Conservation (phyloP, 2,888 invertebrate species). For the Chorisops tibialis region DNA sequence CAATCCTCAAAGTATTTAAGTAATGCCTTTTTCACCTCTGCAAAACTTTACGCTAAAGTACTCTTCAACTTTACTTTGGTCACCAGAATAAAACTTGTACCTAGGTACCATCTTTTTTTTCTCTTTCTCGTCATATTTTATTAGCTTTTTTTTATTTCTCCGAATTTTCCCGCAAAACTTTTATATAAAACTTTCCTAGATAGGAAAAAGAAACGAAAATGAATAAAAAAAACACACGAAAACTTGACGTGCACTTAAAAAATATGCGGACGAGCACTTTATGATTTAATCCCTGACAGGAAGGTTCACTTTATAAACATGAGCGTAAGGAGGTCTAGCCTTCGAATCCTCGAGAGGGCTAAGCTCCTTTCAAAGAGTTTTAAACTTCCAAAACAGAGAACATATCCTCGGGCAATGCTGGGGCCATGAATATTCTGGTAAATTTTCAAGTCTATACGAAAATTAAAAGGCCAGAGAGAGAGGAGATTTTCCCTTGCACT, state of each 20-base stretch:
- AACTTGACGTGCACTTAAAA: slow-evolving; percentile 1
- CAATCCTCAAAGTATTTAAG: not conserved
- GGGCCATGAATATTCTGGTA: slow-evolving; percentile 21
- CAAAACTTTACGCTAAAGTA: not conserved
- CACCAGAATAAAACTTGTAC: slow-evolving; percentile 15
- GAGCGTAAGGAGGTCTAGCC: not conserved
- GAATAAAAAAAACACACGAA: not conserved
- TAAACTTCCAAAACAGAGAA: slow-evolving; percentile 25
- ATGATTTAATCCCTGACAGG: slow-evolving; percentile 24
- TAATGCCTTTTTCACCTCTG: not conserved
- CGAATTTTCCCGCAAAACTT: slow-evolving; percentile 4
- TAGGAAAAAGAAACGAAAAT: slow-evolving; percentile 2
- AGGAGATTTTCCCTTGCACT: slow-evolving; percentile 3
- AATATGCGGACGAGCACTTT: slow-evolving; percentile 24
- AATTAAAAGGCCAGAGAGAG: not conserved
- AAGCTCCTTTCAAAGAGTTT: slow-evolving; percentile 26
- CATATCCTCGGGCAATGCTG: slow-evolving; percentile 11
- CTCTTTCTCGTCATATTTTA: not conserved
- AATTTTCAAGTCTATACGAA: slow-evolving; percentile 11
- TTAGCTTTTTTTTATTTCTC: not conserved
- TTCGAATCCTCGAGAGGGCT: slow-evolving; percentile 15
- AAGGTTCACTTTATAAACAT: slow-evolving; percentile 16
- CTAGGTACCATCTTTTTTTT: no score
- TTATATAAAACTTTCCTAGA: not conserved
- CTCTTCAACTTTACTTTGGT: not conserved